phyloP scores from a whole-genome alignment of 2,113 vertebrate species.

The Cynopterus brachyotis region DNA sequence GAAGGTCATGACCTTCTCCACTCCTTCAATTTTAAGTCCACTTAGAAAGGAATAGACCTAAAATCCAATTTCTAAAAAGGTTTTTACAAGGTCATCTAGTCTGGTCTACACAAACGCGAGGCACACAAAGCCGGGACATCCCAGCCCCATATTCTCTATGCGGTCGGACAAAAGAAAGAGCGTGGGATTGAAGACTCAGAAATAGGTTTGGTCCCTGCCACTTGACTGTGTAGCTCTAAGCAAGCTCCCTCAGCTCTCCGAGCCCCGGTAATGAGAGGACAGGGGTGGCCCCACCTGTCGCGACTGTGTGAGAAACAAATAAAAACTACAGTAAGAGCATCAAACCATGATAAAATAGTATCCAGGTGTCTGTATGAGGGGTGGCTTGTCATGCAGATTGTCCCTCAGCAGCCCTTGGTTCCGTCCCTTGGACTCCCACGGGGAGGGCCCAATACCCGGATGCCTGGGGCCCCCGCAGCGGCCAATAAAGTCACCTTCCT shows the following conservation, averaged over 20 bases:
- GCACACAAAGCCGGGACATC: neutral
- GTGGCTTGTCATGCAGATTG: neutral
- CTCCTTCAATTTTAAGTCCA: neutral
- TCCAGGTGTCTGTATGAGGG: neutral
- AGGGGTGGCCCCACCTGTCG: neutral
- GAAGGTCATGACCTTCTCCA: neutral
- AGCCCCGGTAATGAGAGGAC: neutral
- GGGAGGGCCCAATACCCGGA: rapidly evolving
- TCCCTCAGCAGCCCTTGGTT: neutral
- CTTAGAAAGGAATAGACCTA: neutral
- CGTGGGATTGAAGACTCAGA: no score
- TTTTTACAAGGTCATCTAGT: neutral
- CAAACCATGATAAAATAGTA: neutral
- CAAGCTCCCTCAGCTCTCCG: neutral
- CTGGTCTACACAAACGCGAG: neutral
- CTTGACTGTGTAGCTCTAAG: neutral
- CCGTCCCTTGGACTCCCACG: neutral
- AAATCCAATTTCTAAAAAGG: neutral
- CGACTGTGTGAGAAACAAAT: neutral
- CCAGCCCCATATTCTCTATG: neutral
- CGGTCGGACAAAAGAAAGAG: neutral
- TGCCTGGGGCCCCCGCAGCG: neutral
- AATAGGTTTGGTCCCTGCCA: neutral
- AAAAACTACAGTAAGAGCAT: neutral
- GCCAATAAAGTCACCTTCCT: neutral